Evolutionary conservation across 64 coral and sea anemone species (phyloP).

Genomic region (Pocillopora verrucosa): DNA sequence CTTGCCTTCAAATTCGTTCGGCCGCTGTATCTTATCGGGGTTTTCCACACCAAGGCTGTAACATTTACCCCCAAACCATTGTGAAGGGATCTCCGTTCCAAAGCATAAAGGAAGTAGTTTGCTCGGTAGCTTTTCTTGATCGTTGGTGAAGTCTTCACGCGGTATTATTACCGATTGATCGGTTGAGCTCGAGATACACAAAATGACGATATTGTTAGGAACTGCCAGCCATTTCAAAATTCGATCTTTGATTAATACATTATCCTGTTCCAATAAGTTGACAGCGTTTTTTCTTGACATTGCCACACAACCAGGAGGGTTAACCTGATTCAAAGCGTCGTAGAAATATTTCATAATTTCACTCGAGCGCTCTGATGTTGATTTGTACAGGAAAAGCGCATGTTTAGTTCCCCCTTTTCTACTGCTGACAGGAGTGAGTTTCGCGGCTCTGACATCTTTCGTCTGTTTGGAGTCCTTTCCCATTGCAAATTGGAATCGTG

Average conservation of each 20-base stretch:
- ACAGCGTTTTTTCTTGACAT: not conserved
- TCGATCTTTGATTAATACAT: not conserved
- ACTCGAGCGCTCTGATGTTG: not conserved
- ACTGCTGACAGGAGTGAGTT: slow-evolving; percentile 1
- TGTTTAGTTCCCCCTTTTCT: not conserved
- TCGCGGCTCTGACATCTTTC: not conserved
- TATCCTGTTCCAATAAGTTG: not conserved
- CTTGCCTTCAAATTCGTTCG: slow-evolving; percentile 12
- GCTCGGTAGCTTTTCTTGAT: not conserved
- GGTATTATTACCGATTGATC: not conserved
- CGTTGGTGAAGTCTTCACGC: not conserved
- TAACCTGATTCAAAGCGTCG: slow-evolving; percentile 13
- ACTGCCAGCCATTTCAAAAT: not conserved
- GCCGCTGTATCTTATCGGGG: slow-evolving; percentile 18
- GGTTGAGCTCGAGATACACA: not conserved
- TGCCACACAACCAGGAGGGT: slow-evolving; percentile 23
- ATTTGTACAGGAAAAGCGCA: slow-evolving; percentile 3
- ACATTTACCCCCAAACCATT: slow-evolving; percentile 3
- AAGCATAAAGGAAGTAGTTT: slow-evolving; percentile 14
- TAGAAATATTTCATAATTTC: slow-evolving; percentile 3
- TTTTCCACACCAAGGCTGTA: slow-evolving; percentile 17
- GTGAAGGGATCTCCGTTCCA: not conserved
- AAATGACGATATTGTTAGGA: not conserved
- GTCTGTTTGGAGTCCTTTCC: not conserved
- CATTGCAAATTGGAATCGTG: not conserved